Evolutionary conservation across 2,797 vertebrate genomes (phyloP).

Genomic region (Coreius guichenoti): DNA sequence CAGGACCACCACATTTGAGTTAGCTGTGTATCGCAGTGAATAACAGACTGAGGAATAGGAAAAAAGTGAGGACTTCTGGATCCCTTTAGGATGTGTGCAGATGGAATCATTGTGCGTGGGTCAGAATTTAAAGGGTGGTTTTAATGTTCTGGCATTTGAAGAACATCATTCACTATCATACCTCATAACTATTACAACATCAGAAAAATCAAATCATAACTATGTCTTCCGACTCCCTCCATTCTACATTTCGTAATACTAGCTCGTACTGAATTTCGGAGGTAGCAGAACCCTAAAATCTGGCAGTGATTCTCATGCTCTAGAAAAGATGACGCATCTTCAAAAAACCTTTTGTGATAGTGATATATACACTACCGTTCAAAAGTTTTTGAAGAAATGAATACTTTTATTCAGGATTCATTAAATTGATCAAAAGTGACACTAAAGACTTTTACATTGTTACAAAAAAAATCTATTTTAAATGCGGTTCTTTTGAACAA

Average conservation of each 20-base stretch:
- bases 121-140: constrained; percentile 27
- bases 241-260: not conserved
- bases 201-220: constrained; percentile 23
- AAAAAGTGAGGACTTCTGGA: constrained; percentile 39
- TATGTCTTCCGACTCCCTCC: not conserved
- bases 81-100: constrained; percentile 11
- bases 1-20: constrained; percentile 60
- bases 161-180: constrained; percentile 24
- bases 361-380: not conserved
- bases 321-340: not conserved
- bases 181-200: constrained; percentile 37
- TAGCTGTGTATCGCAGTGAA: constrained; percentile 55
- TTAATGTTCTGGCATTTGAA: constrained; percentile 17
- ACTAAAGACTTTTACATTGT: not conserved
- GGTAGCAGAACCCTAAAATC: not conserved
- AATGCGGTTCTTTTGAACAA: too few relatives aligned
- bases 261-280: not conserved
- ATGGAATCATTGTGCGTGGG: constrained; percentile 12
- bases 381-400: not conserved
- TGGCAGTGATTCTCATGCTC: not conserved
- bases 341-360: not conserved
- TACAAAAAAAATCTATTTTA: too few relatives aligned
- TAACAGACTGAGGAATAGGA: constrained; percentile 29
- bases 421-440: not conserved
- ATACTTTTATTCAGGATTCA: not conserved